Percentiles rank a stretch among this genome's conserved stretches.
phyloP scores from a whole-genome alignment of 2,113 vertebrate species.

The Xyliphius kryptos region DNA sequence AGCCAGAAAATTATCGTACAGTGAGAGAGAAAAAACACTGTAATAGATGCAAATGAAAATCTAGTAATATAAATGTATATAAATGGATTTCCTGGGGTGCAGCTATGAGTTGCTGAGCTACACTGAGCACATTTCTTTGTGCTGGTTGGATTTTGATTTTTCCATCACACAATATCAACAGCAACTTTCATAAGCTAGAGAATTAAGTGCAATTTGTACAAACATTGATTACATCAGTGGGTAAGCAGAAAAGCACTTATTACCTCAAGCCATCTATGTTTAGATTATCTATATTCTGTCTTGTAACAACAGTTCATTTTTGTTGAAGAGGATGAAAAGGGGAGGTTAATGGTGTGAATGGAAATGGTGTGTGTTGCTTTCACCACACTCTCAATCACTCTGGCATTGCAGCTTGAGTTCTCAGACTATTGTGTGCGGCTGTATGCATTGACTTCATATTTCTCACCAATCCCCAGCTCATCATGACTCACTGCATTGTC shows the following conservation, averaged over 20 bases:
- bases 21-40: too few species aligned
- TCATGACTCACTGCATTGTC: conserved; percentile 3
- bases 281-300: conserved; percentile 13
- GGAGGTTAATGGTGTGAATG: not conserved
- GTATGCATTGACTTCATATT: conserved; percentile 6
- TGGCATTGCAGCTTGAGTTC: conserved; percentile 12
- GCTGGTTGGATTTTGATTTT: too few species aligned
- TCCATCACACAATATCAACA: too few species aligned
- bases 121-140: too few species aligned
- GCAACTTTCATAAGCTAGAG: not conserved
- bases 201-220: not conserved
- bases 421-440: conserved; percentile 15
- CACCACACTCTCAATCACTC: conserved; percentile 15
- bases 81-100: too few species aligned
- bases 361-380: conserved; percentile 12
- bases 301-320: conserved; percentile 19
- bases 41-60: too few species aligned
- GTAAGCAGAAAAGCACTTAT: conserved; percentile 2
- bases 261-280: not conserved
- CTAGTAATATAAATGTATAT: too few species aligned
- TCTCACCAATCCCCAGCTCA: conserved; percentile 14
- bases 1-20: too few species aligned
- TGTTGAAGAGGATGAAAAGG: conserved; percentile 14
- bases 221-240: conserved; percentile 8
- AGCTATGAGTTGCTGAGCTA: too few species aligned